phyloP scores from a whole-genome alignment of 2,797 vertebrate genomes.

The Heteromormyrus szaboi region DNA sequence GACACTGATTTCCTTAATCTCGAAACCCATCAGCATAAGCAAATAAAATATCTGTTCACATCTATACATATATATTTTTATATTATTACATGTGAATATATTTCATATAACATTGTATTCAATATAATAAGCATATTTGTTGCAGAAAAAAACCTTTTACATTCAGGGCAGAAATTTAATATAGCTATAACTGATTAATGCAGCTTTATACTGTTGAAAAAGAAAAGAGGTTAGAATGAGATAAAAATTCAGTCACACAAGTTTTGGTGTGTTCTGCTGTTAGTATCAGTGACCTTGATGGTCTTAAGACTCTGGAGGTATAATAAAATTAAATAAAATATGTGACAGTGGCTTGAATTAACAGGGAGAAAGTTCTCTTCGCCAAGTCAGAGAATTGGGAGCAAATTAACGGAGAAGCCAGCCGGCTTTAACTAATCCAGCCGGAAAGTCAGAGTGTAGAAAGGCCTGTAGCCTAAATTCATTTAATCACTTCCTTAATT shows the following conservation, averaged over 20 bases:
- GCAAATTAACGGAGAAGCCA: slow-evolving; percentile 75
- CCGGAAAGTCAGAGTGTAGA: slow-evolving; percentile 79
- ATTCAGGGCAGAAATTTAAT: background rate
- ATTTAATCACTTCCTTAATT: slow-evolving; percentile 77
- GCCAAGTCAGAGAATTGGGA: slow-evolving; percentile 42
- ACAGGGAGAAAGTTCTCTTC: background rate
- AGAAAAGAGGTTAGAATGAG: background rate
- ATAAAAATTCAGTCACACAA: background rate
- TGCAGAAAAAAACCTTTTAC: background rate
- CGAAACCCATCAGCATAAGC: background rate
- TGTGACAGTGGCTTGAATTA: background rate
- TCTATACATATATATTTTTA: background rate
- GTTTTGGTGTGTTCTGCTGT: background rate
- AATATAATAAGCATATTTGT: background rate
- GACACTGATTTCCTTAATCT: background rate
- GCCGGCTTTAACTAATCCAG: slow-evolving; percentile 78
- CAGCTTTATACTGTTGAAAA: background rate
- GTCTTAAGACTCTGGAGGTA: background rate
- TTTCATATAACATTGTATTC: background rate
- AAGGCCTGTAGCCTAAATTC: slow-evolving; percentile 72
- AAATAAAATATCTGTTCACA: background rate
- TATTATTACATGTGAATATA: background rate
- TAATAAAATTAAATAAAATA: background rate
- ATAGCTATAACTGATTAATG: background rate
- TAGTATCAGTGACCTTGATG: slow-evolving; percentile 4